Evolutionary conservation across 2,888 invertebrate species (phyloP).

Genomic region (Thera britannica): DNA sequence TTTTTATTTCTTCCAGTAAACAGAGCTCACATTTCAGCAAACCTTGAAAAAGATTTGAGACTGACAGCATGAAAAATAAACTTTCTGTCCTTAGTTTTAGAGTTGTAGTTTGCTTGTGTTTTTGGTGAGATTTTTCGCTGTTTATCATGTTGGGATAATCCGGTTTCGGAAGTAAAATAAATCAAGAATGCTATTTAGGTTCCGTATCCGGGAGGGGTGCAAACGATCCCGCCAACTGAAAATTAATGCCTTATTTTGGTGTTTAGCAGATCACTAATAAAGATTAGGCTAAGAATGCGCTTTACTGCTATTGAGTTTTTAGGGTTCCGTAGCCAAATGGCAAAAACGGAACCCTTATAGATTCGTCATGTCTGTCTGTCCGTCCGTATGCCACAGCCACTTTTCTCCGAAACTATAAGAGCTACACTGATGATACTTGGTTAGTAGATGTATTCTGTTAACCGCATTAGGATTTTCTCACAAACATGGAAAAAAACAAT

Average conservation of each 20-base stretch:
- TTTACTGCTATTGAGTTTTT: neutral
- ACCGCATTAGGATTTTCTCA: too few relatives aligned
- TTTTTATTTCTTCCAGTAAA: constrained; percentile 18
- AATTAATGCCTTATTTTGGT: constrained; percentile 23
- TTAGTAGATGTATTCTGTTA: too few relatives aligned
- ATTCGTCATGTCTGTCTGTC: too few relatives aligned
- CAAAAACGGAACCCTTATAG: too few relatives aligned
- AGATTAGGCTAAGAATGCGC: neutral
- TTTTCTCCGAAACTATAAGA: too few relatives aligned
- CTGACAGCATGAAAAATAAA: constrained; percentile 15
- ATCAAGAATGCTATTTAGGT: constrained; percentile 44
- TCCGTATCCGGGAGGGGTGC: constrained; percentile 31
- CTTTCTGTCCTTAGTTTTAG: constrained; percentile 10
- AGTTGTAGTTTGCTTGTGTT: constrained; percentile 24
- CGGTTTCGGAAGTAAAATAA: constrained; percentile 41
- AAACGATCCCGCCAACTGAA: constrained; percentile 32
- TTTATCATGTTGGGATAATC: constrained; percentile 45
- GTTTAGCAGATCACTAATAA: neutral
- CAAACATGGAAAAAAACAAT: too few relatives aligned
- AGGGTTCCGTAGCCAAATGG: too few relatives aligned
- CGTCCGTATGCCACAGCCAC: too few relatives aligned
- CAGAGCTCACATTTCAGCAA: constrained; percentile 26
- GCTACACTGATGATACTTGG: too few relatives aligned
- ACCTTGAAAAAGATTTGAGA: neutral
- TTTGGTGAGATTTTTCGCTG: constrained; percentile 25